Evolutionary conservation across 2,113 vertebrate species (phyloP).

Genomic region (Xenopus tropicalis): UCB_Xtro_10.0 CM004450.2:6530001-6530500

Average conservation of each 20-base stretch:
- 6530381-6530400: too few species aligned
- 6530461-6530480: too few species aligned
- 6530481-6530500: too few species aligned
- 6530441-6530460: too few species aligned
- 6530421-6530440: too few species aligned
- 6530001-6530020: constrained; percentile 8
- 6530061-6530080: too few species aligned
- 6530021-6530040: constrained; percentile 25
- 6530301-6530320: neutral
- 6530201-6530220: constrained; percentile 54
- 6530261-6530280: constrained; percentile 60
- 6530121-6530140: constrained; percentile 97
- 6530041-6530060: constrained; percentile 6
- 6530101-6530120: constrained; percentile 80
- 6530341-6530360: too few species aligned
- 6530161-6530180: constrained; percentile 96
- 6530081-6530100: neutral
- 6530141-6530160: constrained; percentile 96
- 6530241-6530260: constrained; percentile 58
- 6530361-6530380: too few species aligned
- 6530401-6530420: too few species aligned
- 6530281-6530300: constrained; percentile 56
- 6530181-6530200: constrained; percentile 65
- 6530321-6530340: too few species aligned
- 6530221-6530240: constrained; percentile 56